These are phyloP conservation scores for Caprella mutica DNA, from an alignment of 2,888 invertebrate species.

Conservation along the genomic window DNA sequence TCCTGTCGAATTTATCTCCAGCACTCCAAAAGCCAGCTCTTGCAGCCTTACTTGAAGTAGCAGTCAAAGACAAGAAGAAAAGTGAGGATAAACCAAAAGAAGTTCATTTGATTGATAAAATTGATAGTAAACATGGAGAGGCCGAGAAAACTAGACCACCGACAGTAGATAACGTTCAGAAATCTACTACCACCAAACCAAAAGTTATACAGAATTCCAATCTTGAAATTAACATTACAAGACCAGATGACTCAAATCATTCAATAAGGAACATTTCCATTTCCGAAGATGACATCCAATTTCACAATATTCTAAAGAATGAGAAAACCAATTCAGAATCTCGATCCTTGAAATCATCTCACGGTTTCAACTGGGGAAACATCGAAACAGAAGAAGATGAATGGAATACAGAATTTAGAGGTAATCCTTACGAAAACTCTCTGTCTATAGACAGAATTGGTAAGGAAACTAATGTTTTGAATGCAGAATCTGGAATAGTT, in stretches of 20 bases:
- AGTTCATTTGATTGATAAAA: no score
- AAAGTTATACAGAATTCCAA: no score
- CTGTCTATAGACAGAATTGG: neutral
- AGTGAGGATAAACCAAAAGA: no score
- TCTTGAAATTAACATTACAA: no score
- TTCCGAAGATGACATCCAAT: neutral
- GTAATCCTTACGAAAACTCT: neutral
- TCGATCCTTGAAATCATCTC: neutral
- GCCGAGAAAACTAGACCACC: no score
- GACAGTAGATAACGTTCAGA: no score
- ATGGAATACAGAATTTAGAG: constrained; percentile 8
- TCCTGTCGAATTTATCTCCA: constrained; percentile 1
- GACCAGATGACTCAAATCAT: no score
- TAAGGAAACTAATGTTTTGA: neutral
- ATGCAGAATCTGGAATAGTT: constrained; percentile 25
- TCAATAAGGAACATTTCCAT: no score
- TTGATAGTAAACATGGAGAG: no score
- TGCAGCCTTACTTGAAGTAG: neutral
- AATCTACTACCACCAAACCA: no score
- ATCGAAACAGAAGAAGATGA: neutral
- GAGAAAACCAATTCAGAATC: neutral
- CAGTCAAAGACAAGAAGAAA: no score
- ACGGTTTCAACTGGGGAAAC: neutral
- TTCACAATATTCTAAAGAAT: neutral
- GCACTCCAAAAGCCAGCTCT: constrained; percentile 6